These are phyloP conservation scores for Copidosoma floridanum DNA, from an alignment of 1,140 invertebrate species.

Conservation along the genomic window DNA sequence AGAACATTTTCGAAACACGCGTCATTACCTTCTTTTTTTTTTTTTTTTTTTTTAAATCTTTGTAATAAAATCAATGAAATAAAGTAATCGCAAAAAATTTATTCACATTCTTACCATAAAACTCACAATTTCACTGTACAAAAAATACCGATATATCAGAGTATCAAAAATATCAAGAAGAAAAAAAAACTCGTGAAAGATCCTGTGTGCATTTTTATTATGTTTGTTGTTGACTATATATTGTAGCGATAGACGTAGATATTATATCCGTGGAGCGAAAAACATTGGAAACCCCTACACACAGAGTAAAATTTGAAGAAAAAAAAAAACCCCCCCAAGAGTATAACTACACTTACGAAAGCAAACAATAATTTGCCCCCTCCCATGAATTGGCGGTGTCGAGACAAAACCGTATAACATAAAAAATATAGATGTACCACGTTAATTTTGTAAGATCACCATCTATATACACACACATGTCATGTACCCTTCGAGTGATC, in stretches of 20 bases:
- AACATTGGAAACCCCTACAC: too few relatives aligned
- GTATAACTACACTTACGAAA: conserved; percentile 3
- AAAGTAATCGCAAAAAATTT: too few relatives aligned
- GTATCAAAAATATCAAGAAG: too few relatives aligned
- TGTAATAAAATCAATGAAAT: too few relatives aligned
- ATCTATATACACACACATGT: too few relatives aligned
- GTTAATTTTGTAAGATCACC: conserved; percentile 14
- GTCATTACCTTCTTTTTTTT: too few relatives aligned
- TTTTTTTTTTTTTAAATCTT: too few relatives aligned
- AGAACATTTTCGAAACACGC: too few relatives aligned
- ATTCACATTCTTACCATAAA: too few relatives aligned
- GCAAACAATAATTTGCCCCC: background rate
- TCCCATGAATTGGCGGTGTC: background rate
- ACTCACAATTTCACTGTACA: too few relatives aligned
- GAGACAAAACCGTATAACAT: conserved; percentile 19
- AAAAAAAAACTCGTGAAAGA: conserved; percentile 26
- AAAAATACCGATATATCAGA: too few relatives aligned
- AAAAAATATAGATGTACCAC: conserved; percentile 6
- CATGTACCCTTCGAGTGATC: conserved; percentile 13
- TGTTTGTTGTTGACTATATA: conserved; percentile 49
- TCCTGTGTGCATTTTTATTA: conserved; percentile 40
- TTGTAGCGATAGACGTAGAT: conserved; percentile 38
- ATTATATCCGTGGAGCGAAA: conserved; percentile 23
- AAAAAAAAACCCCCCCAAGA: too few relatives aligned
- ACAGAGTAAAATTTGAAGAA: conserved; percentile 6